Base-by-base conservation (phyloP, 2,113 vertebrate genomes). In the Sebastes fasciatus region DNA sequence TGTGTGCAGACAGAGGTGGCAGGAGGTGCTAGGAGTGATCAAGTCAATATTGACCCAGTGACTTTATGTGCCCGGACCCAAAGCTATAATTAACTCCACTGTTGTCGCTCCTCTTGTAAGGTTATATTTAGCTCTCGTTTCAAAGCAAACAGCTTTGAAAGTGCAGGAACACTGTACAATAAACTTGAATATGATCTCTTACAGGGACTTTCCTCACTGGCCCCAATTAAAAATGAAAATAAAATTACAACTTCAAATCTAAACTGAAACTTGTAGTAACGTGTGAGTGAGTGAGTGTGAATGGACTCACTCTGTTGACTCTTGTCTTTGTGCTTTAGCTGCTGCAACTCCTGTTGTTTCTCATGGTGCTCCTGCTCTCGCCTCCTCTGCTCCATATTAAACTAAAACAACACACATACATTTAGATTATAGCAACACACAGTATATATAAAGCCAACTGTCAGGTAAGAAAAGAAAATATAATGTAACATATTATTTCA, bases 271-370 rank as follows among this genome's bases (percentile, higher is more conserved):
- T 49, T 84, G 74, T 9, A 68, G 16, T 5, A 58, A 69, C 68
- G 40, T 54, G 77, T 64, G n/a, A 42, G n/a, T 69, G 42, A 60
- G 34, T 57, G 67, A 66, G 46, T 48, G 62, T 45, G 40, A 2
- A 11, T 16, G 21, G 1, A 90, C 97, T 97, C 94, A 98, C 98
- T 99, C 65, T 97, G 86, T 82, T 98, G 97, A 95, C 96, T 98
- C 93, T 98, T 98, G 94, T 98, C 98, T 92, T 99, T 99, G 86
- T 98, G 95, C 82, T 97, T 96, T 55, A 99, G 96, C 87, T 97
- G 96, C 73, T 97, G 95, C 78, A 99, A 87, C 91, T 98, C 97
- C 80, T 97, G 97, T 45, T 98, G 97, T 87, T 97, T 97, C 90
- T 97, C 97, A 6, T 96, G 96, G n/a, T 96, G 96, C 34, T 96